Base-by-base conservation (phyloP, 1,140 invertebrate species). In the Tetraneura akinire region DNA sequence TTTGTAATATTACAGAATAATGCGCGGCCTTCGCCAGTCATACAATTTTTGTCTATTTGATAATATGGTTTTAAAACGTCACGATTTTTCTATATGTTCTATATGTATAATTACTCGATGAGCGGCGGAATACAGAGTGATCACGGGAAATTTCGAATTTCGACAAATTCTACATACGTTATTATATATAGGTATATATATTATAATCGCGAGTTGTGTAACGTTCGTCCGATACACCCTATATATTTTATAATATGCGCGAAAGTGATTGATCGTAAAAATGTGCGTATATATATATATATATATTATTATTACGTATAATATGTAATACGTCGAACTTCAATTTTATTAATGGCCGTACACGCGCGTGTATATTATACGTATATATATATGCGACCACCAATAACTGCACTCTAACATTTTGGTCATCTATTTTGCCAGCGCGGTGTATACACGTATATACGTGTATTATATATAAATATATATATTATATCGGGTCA, bases 361-460 rank as follows among this genome's bases (percentile, higher is more conserved):
- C 29, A 37, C 53, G 21, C 37, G 51, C 13, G 21, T 26, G 3
- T 29, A 29, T 29, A 18, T 60, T 42, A 66, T 47, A 68, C 37
- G 18, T 37, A 32, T n/a, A 37, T n/a, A 66, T 18, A 42, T 57
- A 57, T 57, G 29, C n/a, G 51, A 14, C 37, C 55, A 57, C 74
- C 74, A 60, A 78, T 78, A 60, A 78, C 74, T 78, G 74, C 74
- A 78, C 74, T 78, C 74, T 78, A 78, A 78, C 74, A 62, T 78
- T 78, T 62, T 45, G 74, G 74, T 78, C 74, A 78, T 78, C 74
- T 62, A 78, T 78, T 78, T 62, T n/a, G 55, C 74, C 13, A 0
- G 32, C 32, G 32, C 3, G 3, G 11, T 11, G 51, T 14, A 16
- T 55, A n/a, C 21, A 11, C 5, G 26, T 26, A 23, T 32, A 14